Conservation (phyloP, 2,113 vertebrate species). For the Aldabrachelys gigantea region DNA sequence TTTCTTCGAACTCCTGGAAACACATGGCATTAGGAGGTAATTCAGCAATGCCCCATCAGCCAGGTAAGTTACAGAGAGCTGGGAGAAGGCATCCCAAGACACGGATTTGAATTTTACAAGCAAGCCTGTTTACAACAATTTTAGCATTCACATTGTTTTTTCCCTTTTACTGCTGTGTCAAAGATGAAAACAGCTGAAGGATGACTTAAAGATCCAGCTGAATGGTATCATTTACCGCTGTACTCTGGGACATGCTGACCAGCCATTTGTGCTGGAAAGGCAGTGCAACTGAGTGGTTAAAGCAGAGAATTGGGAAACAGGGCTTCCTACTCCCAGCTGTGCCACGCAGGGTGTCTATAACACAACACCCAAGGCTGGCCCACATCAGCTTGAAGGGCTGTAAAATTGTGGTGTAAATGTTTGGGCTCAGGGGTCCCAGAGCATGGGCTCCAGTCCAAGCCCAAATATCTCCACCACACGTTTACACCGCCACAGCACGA, state of each 20-base stretch:
- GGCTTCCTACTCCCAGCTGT: neutral
- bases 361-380: neutral
- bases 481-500: neutral
- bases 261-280: neutral
- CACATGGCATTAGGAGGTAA: neutral
- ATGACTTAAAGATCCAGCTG: neutral
- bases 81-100: neutral
- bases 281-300: neutral
- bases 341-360: neutral
- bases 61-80: neutral
- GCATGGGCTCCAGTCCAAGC: neutral
- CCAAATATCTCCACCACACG: neutral
- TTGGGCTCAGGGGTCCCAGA: neutral
- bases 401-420: neutral
- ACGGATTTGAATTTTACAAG: neutral
- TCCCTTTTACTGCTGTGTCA: neutral
- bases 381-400: neutral
- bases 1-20: neutral
- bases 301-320: rapidly evolving
- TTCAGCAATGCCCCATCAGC: neutral
- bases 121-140: neutral
- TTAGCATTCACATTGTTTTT: neutral
- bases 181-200: neutral
- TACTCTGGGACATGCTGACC: neutral
- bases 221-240: rapidly evolving